A percentile compares a stretch with the other conserved stretches of the same genome.
Conservation (phyloP, 2,797 vertebrate species). For the Rhadinocentrus ornatus region DNA sequence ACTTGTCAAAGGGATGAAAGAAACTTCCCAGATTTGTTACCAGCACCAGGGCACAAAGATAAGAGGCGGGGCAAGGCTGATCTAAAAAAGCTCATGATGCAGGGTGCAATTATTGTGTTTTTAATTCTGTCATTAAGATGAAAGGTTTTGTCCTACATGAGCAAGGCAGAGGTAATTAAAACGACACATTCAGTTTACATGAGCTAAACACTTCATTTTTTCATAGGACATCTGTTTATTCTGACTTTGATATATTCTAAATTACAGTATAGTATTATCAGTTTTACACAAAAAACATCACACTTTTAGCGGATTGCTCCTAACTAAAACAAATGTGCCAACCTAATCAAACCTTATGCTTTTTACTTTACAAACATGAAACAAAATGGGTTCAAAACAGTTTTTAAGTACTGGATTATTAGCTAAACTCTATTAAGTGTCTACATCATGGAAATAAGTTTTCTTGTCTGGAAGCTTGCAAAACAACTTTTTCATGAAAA, state of each 20-base stretch:
- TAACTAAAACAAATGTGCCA: conserved; percentile 5
- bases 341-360: conserved; percentile 3
- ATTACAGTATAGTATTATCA: conserved; percentile 51
- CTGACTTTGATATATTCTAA: conserved; percentile 48
- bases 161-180: conserved; percentile 36
- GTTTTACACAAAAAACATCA: conserved; percentile 36
- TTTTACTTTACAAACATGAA: conserved; percentile 6
- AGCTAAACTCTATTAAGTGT: not conserved
- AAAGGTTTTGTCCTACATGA: conserved; percentile 44
- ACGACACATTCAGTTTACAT: conserved; percentile 29
- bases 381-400: not conserved
- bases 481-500: too few species aligned
- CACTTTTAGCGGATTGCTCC: conserved; percentile 21
- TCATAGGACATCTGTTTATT: conserved; percentile 59
- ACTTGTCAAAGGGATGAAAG: conserved; percentile 61
- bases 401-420: not conserved
- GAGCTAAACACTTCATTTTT: conserved; percentile 52
- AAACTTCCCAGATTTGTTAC: conserved; percentile 43
- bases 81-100: conserved; percentile 22
- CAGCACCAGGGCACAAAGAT: conserved; percentile 35
- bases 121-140: conserved; percentile 53
- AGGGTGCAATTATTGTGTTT: conserved; percentile 47
- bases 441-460: not conserved
- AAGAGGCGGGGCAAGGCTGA: conserved; percentile 19
- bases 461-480: not conserved